Evolutionary conservation across 2,888 invertebrate species (phyloP).

Genomic region (Tillus elongatus): DNA sequence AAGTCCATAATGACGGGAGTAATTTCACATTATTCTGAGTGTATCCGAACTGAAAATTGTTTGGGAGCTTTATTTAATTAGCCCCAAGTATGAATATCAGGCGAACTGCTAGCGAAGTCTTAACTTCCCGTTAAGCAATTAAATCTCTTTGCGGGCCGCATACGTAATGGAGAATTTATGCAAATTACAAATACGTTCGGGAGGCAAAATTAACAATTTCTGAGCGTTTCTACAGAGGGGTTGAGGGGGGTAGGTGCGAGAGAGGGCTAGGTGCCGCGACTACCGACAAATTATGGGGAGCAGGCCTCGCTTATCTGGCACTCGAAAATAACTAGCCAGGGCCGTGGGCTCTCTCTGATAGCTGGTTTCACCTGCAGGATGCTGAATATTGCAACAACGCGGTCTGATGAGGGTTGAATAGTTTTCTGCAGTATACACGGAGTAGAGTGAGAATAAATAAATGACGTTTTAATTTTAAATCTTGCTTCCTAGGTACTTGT

Average conservation of each 20-base stretch:
- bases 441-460: too few relatives aligned
- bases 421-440: too few relatives aligned
- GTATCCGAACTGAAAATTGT: constrained; percentile 35
- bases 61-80: constrained; percentile 38
- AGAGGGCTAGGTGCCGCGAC: constrained; percentile 1
- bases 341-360: too few relatives aligned
- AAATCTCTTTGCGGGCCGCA: constrained; percentile 38
- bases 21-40: constrained; percentile 13
- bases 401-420: too few relatives aligned
- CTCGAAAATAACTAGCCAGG: too few relatives aligned
- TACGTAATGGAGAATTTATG: constrained; percentile 38
- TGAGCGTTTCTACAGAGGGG: constrained; percentile 19
- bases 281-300: constrained; percentile 6
- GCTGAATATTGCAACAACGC: too few relatives aligned
- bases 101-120: constrained; percentile 31
- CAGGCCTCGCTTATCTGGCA: too few relatives aligned
- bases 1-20: constrained; percentile 1
- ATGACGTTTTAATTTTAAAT: too few relatives aligned
- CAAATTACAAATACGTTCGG: constrained; percentile 34
- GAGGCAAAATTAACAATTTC: constrained; percentile 32
- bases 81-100: constrained; percentile 33
- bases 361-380: too few relatives aligned
- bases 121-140: constrained; percentile 38
- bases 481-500: too few relatives aligned
- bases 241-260: constrained; percentile 7